A percentile compares a stretch with the other conserved stretches of the same genome.
Conservation (phyloP, 2,113 vertebrate genomes). For the Petrocephalus microphthalmus region DNA sequence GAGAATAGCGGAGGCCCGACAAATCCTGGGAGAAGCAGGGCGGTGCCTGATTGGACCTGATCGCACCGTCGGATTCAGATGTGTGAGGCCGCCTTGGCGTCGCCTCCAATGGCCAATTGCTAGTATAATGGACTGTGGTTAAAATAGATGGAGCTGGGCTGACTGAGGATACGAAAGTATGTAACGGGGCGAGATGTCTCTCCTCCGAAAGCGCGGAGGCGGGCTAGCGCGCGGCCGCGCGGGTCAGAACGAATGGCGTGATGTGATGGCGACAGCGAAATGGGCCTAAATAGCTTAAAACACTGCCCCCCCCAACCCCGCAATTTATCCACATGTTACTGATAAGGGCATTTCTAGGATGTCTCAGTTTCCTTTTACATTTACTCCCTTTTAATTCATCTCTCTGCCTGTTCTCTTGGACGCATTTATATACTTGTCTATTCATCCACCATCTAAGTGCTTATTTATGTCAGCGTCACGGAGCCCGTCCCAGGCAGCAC, state of each 20-base stretch:
- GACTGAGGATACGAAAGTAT: background rate
- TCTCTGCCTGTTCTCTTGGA: background rate
- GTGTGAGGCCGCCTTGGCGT: background rate
- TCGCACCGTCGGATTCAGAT: slow-evolving; percentile 7
- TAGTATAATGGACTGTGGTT: slow-evolving; percentile 22
- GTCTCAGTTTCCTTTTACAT: background rate
- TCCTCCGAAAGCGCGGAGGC: background rate
- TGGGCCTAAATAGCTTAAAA: background rate
- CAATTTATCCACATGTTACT: background rate
- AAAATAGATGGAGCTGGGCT: background rate
- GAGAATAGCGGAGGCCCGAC: background rate
- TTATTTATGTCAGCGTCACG: background rate
- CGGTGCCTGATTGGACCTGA: slow-evolving; percentile 4
- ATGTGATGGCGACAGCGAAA: background rate
- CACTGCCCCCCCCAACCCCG: background rate
- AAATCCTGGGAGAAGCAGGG: background rate
- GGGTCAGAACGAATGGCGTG: background rate
- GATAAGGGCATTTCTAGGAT: background rate
- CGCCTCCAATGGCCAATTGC: background rate
- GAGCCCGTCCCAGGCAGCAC: background rate
- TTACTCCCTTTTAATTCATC: background rate
- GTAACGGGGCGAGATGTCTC: background rate
- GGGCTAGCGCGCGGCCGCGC: background rate
- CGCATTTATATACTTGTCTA: background rate
- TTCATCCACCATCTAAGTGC: background rate